These are phyloP conservation scores for Ormia ochracea DNA, from an alignment of 2,888 invertebrate species.

Conservation along the genomic window DNA sequence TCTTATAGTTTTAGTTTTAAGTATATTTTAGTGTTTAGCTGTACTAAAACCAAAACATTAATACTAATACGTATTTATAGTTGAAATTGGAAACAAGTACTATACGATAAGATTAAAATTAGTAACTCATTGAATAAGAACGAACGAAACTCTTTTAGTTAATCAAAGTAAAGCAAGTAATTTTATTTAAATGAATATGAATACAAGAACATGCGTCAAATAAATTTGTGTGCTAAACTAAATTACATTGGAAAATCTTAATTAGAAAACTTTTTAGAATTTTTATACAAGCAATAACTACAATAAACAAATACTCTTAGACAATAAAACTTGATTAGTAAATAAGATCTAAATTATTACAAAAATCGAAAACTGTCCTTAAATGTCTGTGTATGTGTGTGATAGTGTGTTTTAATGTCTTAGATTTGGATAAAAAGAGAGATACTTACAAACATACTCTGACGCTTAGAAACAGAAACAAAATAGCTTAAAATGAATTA, in stretches of 20 bases:
- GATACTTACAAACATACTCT: slow-evolving; percentile 18
- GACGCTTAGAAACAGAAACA: slow-evolving; percentile 5
- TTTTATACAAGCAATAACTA: slow-evolving; percentile 8
- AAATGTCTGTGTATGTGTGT: slow-evolving; percentile 49
- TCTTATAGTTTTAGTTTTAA: slow-evolving; percentile 44
- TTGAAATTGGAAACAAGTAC: slow-evolving; percentile 7
- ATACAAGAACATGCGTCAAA: neutral
- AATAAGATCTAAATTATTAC: slow-evolving; percentile 35
- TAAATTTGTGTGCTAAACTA: slow-evolving; percentile 4
- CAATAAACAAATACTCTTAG: slow-evolving; percentile 26
- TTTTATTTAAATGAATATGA: slow-evolving; percentile 16
- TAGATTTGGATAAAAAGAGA: slow-evolving; percentile 45
- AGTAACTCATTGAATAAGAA: slow-evolving; percentile 28
- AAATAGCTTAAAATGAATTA: neutral
- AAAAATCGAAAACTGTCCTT: slow-evolving; percentile 22
- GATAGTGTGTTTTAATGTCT: slow-evolving; percentile 42
- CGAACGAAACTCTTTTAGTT: slow-evolving; percentile 31
- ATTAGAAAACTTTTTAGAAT: slow-evolving; percentile 29
- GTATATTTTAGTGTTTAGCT: slow-evolving; percentile 48
- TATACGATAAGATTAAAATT: slow-evolving; percentile 25
- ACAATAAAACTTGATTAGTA: slow-evolving; percentile 37
- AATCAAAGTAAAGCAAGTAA: slow-evolving; percentile 18
- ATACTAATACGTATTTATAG: slow-evolving; percentile 1
- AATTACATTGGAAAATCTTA: neutral
- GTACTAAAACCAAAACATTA: slow-evolving; percentile 9